Evolutionary conservation across 2,888 invertebrate genomes (phyloP).

Genomic region (Euplexia lucipara): DNA sequence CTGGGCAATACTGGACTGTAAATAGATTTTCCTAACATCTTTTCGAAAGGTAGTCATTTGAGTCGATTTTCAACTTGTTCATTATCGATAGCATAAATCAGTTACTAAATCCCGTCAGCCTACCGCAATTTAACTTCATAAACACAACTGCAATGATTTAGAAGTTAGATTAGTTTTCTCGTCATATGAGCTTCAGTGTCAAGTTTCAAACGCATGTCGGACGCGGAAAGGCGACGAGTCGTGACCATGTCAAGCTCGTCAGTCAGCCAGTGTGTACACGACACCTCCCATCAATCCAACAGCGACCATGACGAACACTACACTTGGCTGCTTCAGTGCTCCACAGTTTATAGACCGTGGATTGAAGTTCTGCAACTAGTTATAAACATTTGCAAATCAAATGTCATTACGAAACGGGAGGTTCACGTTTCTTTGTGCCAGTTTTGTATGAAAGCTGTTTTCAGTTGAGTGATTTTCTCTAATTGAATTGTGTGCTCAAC

Average conservation of each 20-base stretch:
- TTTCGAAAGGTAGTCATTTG: constrained; percentile 18
- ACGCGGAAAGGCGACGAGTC: constrained; percentile 81
- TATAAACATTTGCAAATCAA: constrained; percentile 60
- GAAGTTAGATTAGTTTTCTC: constrained; percentile 16
- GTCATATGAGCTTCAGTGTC: constrained; percentile 66
- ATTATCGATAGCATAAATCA: not conserved
- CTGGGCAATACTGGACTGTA: not conserved
- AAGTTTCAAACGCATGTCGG: constrained; percentile 80
- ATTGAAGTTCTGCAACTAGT: constrained; percentile 51
- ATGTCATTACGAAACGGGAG: constrained; percentile 52
- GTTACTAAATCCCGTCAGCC: not conserved
- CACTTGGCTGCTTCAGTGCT: constrained; percentile 64
- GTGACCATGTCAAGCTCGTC: constrained; percentile 79
- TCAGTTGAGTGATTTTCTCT: constrained; percentile 24
- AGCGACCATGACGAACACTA: constrained; percentile 76
- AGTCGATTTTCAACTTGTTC: not conserved
- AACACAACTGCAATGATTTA: constrained; percentile 14
- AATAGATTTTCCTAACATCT: not conserved
- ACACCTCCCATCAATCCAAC: constrained; percentile 73
- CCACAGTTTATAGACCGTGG: constrained; percentile 59
- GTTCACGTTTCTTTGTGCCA: constrained; percentile 53
- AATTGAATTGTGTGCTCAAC: constrained; percentile 29
- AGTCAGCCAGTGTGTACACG: constrained; percentile 68
- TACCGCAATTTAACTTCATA: constrained; percentile 33
- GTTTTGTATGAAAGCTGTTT: constrained; percentile 26